phyloP scores from a whole-genome alignment of 2,888 invertebrate genomes.

The Pherbina coryleti region DNA sequence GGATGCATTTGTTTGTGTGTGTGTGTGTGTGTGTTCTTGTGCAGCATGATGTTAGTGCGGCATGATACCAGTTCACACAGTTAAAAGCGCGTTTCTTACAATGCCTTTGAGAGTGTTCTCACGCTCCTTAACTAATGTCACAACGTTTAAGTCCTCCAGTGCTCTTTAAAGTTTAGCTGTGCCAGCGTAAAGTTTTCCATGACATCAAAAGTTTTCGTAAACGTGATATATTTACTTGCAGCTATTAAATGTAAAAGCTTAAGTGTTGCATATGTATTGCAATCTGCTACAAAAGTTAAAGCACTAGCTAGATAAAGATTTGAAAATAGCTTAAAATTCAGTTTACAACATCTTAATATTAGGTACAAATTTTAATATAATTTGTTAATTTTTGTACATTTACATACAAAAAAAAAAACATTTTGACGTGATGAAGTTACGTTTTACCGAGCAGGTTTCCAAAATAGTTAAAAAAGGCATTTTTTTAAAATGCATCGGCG shows the following conservation, averaged over 20 bases:
- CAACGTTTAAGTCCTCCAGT: neutral
- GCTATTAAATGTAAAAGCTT: neutral
- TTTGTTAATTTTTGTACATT: too few relatives aligned
- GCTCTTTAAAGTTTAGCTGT: neutral
- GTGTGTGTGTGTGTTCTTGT: neutral
- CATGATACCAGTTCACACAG: neutral
- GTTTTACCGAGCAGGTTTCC: too few relatives aligned
- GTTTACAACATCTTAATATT: too few relatives aligned
- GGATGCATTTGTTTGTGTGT: neutral
- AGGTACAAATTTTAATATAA: too few relatives aligned
- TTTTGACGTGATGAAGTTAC: too few relatives aligned
- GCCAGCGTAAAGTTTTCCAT: neutral
- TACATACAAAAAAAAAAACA: too few relatives aligned
- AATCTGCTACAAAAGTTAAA: neutral
- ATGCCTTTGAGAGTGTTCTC: neutral
- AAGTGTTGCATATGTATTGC: neutral
- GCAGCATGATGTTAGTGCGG: neutral
- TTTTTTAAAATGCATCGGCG: too few relatives aligned
- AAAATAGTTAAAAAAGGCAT: too few relatives aligned
- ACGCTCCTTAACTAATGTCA: neutral
- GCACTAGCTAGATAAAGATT: too few relatives aligned
- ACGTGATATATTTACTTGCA: neutral
- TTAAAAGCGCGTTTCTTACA: too few relatives aligned
- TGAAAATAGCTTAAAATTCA: too few relatives aligned
- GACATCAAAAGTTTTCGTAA: neutral